Evolutionary conservation across 2,113 vertebrate species (phyloP).

Genomic region (Motacilla tschutschensis): DNA sequence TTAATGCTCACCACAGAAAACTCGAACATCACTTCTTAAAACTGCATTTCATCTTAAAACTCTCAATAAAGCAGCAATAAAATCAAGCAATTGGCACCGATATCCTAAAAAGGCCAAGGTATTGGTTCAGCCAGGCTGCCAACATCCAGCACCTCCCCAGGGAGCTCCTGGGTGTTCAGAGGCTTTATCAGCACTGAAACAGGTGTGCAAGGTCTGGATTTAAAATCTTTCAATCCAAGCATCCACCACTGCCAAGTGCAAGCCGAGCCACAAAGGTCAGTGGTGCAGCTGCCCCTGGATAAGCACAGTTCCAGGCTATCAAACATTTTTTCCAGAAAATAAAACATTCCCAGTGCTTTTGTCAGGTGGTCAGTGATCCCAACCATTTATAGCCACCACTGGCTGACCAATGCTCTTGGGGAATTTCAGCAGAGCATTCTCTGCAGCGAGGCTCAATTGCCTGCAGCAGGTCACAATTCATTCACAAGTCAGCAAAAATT

Average conservation of each 20-base stretch:
- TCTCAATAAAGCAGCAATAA: neutral
- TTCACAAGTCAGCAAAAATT: constrained; percentile 34
- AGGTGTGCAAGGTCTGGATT: neutral
- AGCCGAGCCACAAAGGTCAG: neutral
- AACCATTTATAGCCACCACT: neutral
- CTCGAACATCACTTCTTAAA: neutral
- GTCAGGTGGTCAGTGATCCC: neutral
- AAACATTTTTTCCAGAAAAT: neutral
- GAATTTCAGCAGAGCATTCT: constrained; percentile 27
- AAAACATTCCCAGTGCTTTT: neutral
- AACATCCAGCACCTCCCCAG: neutral
- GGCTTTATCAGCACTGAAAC: neutral
- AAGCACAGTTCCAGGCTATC: neutral
- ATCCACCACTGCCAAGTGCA: neutral
- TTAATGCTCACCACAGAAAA: neutral
- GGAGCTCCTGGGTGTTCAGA: neutral
- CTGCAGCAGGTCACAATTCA: constrained; percentile 35
- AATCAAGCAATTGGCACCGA: neutral
- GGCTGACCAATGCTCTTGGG: constrained; percentile 50
- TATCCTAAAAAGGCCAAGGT: neutral
- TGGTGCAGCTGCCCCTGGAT: neutral
- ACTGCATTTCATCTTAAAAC: neutral
- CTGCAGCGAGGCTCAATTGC: constrained; percentile 13
- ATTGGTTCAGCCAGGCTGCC: constrained; percentile 16
- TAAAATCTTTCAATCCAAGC: neutral